Evolutionary conservation across 2,113 vertebrate genomes (phyloP), one percentile per base, ranked within the genome.

Genomic region (Oostethus manadensis): DNA sequence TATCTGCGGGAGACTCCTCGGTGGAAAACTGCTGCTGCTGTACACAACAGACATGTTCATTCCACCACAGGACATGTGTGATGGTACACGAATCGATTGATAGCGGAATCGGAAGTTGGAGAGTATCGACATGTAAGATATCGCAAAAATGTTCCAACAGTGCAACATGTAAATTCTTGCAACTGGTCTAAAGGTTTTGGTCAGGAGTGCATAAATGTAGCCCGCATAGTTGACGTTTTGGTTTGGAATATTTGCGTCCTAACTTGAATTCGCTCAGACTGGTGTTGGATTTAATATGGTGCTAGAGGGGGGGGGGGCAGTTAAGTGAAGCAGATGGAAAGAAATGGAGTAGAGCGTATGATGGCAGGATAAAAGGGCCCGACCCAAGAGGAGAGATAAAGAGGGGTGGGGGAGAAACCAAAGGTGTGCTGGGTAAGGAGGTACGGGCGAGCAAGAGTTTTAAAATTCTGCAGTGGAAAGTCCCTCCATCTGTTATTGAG

Each of bases 401-500:
- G 79, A 84, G 79, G 63, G 10, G 40, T 46, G 48, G 67, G 73
- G 71, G 48, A 21, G 60, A 60, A 54, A 73, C 16, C 17, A 35
- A 38, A 55, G 33, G 51, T 55, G 40, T 58, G 10, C 62, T 60
- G 51, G 50, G 0, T 61, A 60, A 1, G 4, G 56, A 38, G 4
- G 65, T 54, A 10, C 26, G 51, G n/a, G 64, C 64, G 43, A 46
- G 60, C 4, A 22, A 49, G 48, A 70, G 43, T 82, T 89, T 88
- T 82, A 70, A 88, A 87, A 84, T 90, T 88, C 85, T 87, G 74
- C 71, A 82, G 17, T 80, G 2, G 79, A 2, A 77, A 82, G 76
- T 70, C 46, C 81, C 80, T 76, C 85, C 73, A 82, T 89, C 84
- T 77, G 65, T 89, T 84, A 78, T 86, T 82, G 55, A 79, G 85